A percentile compares a stretch with the other conserved stretches of the same genome.
phyloP scores from a whole-genome alignment of 2,888 invertebrate genomes.

The Neocrepidodera transversa region DNA sequence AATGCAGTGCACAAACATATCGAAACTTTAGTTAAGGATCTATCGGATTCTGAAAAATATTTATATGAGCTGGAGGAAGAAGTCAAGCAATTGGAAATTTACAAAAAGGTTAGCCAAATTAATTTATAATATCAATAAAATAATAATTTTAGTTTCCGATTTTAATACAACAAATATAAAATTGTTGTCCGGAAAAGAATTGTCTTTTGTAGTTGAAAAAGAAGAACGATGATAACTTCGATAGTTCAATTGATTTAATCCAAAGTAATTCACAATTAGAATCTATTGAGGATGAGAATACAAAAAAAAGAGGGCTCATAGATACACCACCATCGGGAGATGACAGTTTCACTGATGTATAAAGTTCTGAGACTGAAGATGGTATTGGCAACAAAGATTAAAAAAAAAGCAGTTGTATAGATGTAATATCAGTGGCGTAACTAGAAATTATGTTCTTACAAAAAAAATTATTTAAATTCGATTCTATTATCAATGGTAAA shows the following conservation, averaged over 20 bases:
- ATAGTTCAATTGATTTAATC: neutral
- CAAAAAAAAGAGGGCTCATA: neutral
- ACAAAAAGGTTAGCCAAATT: conserved; percentile 10
- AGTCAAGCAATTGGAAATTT: conserved; percentile 46
- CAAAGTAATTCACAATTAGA: neutral
- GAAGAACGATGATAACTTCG: neutral
- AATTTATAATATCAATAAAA: too few species aligned
- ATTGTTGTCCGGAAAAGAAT: too few species aligned
- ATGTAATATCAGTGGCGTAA: too few species aligned
- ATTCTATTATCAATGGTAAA: too few species aligned
- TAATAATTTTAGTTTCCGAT: too few species aligned
- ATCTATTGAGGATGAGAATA: neutral
- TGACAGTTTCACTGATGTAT: too few species aligned
- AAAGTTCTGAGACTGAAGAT: too few species aligned
- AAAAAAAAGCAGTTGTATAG: too few species aligned
- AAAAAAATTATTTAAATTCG: too few species aligned
- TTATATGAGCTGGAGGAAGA: conserved; percentile 58
- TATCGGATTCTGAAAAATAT: conserved; percentile 52
- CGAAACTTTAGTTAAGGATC: conserved; percentile 49
- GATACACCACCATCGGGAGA: neutral
- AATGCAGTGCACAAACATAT: conserved; percentile 54
- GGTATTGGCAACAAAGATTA: too few species aligned
- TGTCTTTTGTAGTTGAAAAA: neutral
- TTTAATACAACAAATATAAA: too few species aligned
- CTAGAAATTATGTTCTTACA: too few species aligned